phyloP scores from a whole-genome alignment of 1,140 invertebrate genomes.

The Rhopalosiphum maidis region DNA sequence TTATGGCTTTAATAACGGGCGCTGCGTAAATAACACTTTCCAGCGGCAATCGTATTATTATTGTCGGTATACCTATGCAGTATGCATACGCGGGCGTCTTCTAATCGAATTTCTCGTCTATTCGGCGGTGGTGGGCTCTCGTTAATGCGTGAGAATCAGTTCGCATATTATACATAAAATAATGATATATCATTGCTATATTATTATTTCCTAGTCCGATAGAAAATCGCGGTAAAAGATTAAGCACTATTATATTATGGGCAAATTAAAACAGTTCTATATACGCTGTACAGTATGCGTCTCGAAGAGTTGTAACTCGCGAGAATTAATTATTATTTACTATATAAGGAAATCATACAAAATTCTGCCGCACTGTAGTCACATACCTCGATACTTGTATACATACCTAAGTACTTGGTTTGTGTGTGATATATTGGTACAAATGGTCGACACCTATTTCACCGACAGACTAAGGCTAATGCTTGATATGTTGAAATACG shows the following conservation, averaged over 20 bases:
- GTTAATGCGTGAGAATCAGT: slow-evolving; percentile 31
- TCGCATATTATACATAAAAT: neutral
- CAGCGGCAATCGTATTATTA: slow-evolving; percentile 11
- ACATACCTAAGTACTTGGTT: no score
- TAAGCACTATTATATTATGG: neutral
- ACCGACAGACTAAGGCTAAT: no score
- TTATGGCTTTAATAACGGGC: neutral
- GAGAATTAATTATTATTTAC: no score
- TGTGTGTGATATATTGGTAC: no score
- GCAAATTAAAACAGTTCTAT: neutral
- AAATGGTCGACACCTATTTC: no score
- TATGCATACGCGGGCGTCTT: neutral
- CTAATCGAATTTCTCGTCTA: slow-evolving; percentile 30
- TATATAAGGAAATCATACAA: no score
- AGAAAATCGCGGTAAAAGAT: neutral
- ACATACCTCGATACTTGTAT: no score
- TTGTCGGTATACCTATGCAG: neutral
- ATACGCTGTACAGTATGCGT: neutral
- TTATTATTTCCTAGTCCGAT: neutral
- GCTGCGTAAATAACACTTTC: neutral
- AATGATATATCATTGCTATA: neutral
- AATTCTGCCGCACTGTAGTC: no score
- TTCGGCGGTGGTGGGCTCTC: neutral
- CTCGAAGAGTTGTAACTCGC: neutral
- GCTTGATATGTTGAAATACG: no score